Evolutionary conservation across 2,113 vertebrate species (phyloP).

Genomic region (Lophochroa leadbeateri): DNA sequence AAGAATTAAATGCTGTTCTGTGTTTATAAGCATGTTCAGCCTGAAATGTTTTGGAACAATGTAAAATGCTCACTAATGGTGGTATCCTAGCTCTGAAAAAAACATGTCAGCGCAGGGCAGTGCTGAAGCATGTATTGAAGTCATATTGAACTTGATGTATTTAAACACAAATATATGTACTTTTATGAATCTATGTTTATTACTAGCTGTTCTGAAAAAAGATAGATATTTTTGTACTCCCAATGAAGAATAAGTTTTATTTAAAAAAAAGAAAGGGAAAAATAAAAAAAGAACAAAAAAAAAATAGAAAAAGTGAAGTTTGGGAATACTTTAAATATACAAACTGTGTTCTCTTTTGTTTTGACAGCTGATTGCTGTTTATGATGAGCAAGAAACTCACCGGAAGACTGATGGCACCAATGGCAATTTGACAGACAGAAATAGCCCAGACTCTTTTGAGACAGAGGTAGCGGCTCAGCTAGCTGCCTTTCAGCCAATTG

Average conservation of each 20-base stretch:
- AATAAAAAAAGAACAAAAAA: neutral
- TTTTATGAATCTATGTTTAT: neutral
- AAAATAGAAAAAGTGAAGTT: neutral
- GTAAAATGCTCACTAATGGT: neutral
- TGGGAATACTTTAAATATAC: neutral
- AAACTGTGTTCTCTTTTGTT: slow-evolving; percentile 42
- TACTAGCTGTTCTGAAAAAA: neutral
- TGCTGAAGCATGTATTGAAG: neutral
- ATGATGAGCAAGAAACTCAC: slow-evolving; percentile 90
- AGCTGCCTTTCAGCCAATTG: slow-evolving; percentile 86
- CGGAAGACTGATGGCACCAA: slow-evolving; percentile 74
- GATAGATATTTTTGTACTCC: neutral
- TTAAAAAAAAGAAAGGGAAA: too few species aligned
- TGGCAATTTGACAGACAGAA: slow-evolving; percentile 70
- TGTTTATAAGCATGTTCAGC: neutral
- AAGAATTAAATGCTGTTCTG: neutral
- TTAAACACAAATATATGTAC: neutral
- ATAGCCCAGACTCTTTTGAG: slow-evolving; percentile 87
- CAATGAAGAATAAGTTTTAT: neutral
- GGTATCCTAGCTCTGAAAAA: neutral
- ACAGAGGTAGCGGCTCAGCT: slow-evolving; percentile 81
- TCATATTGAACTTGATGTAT: neutral
- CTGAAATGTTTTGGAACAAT: neutral
- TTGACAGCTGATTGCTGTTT: slow-evolving; percentile 92
- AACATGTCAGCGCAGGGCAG: neutral